Percentiles rank a stretch among this genome's conserved stretches.
phyloP scores from a whole-genome alignment of 2,888 invertebrate genomes.

The Gymnoscelis rufifasciata region DNA sequence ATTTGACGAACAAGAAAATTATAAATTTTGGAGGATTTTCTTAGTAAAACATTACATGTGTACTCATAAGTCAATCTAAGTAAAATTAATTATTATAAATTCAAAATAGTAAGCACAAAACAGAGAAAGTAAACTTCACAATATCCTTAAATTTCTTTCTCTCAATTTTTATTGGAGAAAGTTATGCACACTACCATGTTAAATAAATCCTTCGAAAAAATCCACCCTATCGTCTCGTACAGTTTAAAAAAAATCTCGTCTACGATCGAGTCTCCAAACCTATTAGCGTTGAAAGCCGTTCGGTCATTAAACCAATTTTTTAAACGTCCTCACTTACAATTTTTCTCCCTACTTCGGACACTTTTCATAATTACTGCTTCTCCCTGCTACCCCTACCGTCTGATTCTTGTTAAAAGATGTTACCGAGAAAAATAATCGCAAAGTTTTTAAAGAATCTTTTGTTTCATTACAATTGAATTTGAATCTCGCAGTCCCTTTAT shows the following conservation, averaged over 20 bases:
- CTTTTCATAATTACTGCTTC: constrained; percentile 74
- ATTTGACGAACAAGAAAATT: too few relatives aligned
- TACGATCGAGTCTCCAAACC: constrained; percentile 60
- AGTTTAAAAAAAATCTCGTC: not conserved
- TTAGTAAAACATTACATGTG: too few relatives aligned
- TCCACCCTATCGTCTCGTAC: too few relatives aligned
- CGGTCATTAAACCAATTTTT: constrained; percentile 72
- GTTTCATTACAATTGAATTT: constrained; percentile 25
- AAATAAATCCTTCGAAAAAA: not conserved
- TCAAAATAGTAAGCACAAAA: too few relatives aligned
- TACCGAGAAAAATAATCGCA: constrained; percentile 45
- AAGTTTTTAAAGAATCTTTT: constrained; percentile 17
- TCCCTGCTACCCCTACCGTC: constrained; percentile 35
- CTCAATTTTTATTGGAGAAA: too few relatives aligned
- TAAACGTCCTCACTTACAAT: constrained; percentile 62
- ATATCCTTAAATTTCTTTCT: too few relatives aligned
- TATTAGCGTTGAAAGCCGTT: constrained; percentile 74
- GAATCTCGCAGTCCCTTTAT: constrained; percentile 6
- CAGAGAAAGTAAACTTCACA: too few relatives aligned
- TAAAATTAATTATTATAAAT: too few relatives aligned
- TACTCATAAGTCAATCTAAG: too few relatives aligned
- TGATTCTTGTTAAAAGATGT: constrained; percentile 67
- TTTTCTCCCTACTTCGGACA: constrained; percentile 63
- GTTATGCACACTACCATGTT: too few relatives aligned
- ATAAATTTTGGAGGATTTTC: too few relatives aligned